A percentile compares a stretch with the other conserved stretches of the same genome.
Conservation (phyloP, 2,888 invertebrate species). For the Idaea aversata region DNA sequence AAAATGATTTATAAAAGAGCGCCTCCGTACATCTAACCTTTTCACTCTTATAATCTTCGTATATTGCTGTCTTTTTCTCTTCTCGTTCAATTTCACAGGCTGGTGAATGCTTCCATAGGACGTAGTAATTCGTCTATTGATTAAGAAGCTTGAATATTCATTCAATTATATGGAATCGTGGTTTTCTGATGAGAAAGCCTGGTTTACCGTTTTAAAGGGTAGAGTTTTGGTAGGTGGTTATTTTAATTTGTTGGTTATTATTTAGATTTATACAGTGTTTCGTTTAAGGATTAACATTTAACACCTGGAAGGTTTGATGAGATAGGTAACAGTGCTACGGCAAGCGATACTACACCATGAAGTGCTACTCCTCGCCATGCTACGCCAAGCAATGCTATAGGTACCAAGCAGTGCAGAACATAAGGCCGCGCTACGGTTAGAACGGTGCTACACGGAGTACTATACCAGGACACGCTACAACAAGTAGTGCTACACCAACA, state of each 20-base stretch:
- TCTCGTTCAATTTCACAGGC: conserved; percentile 77
- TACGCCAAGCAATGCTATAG: neutral
- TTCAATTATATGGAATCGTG: conserved; percentile 71
- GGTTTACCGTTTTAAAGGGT: conserved; percentile 46
- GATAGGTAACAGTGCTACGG: neutral
- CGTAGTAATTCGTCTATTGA: conserved; percentile 73
- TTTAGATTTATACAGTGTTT: conserved; percentile 2
- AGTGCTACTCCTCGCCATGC: neutral
- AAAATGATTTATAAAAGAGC: conserved; percentile 78
- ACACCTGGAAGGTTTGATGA: neutral
- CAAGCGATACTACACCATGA: neutral
- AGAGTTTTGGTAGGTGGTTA: conserved; percentile 26
- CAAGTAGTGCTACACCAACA: neutral
- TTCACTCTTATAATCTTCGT: conserved; percentile 30
- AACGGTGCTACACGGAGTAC: too few relatives aligned
- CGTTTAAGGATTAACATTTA: neutral
- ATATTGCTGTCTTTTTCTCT: conserved; percentile 50
- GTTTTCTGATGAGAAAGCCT: conserved; percentile 61
- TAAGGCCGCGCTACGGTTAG: too few relatives aligned
- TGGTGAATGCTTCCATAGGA: conserved; percentile 67
- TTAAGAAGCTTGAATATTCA: conserved; percentile 79
- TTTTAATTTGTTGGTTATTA: conserved; percentile 12
- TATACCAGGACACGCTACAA: too few relatives aligned
- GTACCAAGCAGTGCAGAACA: too few relatives aligned
- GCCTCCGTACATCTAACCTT: conserved; percentile 43